phyloP scores from a whole-genome alignment of 2,797 vertebrate species.

The Sebastiscus tertius region DNA sequence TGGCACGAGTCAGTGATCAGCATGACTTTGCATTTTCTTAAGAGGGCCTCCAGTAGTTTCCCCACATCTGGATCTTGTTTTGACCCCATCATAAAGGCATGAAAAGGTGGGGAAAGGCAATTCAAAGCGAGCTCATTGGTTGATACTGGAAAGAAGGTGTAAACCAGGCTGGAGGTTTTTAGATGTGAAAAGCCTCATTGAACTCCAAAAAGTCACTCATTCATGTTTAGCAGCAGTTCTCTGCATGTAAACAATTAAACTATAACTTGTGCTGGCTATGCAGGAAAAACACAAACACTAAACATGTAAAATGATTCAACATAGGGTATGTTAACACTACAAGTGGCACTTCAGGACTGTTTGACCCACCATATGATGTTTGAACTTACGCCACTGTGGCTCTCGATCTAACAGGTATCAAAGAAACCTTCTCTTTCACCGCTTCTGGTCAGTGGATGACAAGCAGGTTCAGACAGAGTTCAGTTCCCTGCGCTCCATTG shows the following conservation, averaged over 20 bases:
- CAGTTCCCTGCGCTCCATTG: conserved; percentile 94
- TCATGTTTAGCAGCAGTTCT: not conserved
- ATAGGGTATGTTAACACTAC: not conserved
- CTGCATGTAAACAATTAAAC: not conserved
- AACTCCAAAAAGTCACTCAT: not conserved
- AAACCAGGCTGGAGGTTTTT: not conserved
- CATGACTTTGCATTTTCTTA: conserved; percentile 72
- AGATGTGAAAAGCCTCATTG: not conserved
- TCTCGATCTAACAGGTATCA: conserved; percentile 86
- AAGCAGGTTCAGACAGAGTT: conserved; percentile 95
- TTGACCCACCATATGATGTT: not conserved
- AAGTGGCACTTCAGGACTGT: not conserved
- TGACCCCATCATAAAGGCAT: not conserved
- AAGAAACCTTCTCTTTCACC: conserved; percentile 93
- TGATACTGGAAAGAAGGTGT: conserved; percentile 7
- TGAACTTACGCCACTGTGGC: not conserved
- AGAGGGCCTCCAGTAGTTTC: conserved; percentile 5
- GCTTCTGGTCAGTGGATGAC: conserved; percentile 99
- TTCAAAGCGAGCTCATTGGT: conserved; percentile 60
- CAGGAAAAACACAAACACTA: not conserved
- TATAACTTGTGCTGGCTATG: not conserved
- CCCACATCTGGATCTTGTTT: conserved; percentile 78
- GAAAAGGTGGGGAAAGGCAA: conserved; percentile 41
- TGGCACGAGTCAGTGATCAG: conserved; percentile 31
- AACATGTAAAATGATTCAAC: not conserved